These are phyloP conservation scores for Hyaena hyaena DNA, from an alignment of 2,113 vertebrate genomes.

Conservation along the genomic window DNA sequence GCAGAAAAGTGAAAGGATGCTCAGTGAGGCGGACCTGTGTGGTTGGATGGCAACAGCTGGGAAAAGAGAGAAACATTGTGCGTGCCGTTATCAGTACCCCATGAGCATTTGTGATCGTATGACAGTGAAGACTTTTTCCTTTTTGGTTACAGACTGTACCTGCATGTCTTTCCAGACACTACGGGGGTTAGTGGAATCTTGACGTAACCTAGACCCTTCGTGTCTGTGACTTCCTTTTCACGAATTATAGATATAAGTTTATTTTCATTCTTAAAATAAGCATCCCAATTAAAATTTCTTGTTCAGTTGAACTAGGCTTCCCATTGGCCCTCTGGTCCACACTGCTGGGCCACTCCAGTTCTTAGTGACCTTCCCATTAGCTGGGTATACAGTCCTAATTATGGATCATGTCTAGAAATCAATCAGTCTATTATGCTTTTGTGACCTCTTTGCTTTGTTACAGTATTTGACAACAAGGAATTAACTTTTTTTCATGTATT, in stretches of 20 bases:
- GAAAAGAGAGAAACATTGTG: neutral
- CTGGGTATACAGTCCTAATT: neutral
- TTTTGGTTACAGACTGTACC: neutral
- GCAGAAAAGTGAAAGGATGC: neutral
- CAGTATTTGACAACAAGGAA: neutral
- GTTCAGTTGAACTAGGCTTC: neutral
- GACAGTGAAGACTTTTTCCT: neutral
- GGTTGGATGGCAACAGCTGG: neutral
- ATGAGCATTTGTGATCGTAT: neutral
- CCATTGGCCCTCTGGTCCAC: neutral
- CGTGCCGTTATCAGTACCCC: fast-evolving
- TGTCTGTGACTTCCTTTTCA: neutral
- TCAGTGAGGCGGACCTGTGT: neutral
- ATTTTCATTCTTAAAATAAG: neutral
- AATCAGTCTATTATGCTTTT: neutral
- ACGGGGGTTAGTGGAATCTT: neutral
- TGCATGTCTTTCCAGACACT: neutral
- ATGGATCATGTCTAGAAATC: neutral
- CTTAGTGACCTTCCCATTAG: neutral
- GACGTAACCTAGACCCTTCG: neutral
- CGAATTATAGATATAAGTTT: neutral
- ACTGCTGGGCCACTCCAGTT: neutral
- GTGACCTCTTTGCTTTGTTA: neutral
- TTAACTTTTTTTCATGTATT: neutral
- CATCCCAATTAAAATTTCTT: neutral